Conservation (phyloP, 2,113 vertebrate species). For the Lophius piscatorius region DNA sequence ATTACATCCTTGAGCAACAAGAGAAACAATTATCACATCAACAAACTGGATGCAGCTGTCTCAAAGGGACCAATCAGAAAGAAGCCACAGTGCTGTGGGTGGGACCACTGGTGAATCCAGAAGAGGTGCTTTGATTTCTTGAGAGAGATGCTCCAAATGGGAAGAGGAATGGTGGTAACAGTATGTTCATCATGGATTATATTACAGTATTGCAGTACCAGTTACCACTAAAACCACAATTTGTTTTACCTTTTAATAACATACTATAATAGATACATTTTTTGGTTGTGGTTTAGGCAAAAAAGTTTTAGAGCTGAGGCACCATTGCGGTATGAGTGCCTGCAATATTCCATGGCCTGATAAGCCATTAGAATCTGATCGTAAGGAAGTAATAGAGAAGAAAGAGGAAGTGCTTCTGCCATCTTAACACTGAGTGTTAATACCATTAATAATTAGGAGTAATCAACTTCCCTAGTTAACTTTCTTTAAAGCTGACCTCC, state of each 20-base stretch:
- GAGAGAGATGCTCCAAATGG: conserved; percentile 18
- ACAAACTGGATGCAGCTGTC: conserved; percentile 28
- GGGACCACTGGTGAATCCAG: conserved; percentile 38
- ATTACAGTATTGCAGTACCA: conserved; percentile 26
- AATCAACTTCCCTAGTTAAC: conserved; percentile 35
- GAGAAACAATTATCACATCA: conserved; percentile 2
- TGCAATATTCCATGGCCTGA: conserved; percentile 25
- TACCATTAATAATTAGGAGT: conserved; percentile 36
- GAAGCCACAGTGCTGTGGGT: conserved; percentile 28
- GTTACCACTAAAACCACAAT: conserved; percentile 21
- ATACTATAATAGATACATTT: conserved; percentile 29
- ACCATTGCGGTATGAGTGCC: conserved; percentile 19
- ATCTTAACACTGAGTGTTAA: conserved; percentile 53
- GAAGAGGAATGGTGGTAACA: conserved; percentile 38
- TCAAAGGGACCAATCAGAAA: conserved; percentile 41
- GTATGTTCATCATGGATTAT: conserved; percentile 16
- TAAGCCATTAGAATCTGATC: conserved; percentile 23
- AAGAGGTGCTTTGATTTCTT: conserved; percentile 37
- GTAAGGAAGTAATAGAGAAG: neutral
- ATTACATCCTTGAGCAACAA: conserved; percentile 49
- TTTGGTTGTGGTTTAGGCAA: conserved; percentile 22
- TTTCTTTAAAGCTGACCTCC: conserved; percentile 21
- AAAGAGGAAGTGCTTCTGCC: conserved; percentile 48
- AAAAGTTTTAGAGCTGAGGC: conserved; percentile 2
- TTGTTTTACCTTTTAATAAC: conserved; percentile 31